Evolutionary conservation across 1,140 invertebrate species (phyloP).

Genomic region (Drosophila micromelanica): DNA sequence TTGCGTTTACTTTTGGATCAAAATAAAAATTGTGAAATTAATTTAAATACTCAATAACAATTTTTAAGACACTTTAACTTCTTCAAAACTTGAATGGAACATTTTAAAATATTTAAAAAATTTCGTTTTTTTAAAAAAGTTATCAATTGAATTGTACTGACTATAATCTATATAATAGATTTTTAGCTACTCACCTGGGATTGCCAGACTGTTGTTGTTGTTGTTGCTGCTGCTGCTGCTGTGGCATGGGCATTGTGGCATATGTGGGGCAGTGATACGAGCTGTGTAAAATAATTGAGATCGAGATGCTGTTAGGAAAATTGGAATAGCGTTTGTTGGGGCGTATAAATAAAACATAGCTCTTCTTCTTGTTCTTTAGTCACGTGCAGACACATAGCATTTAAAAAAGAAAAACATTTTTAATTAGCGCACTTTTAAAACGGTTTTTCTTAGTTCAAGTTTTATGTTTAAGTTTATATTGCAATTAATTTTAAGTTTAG

Average conservation of each 20-base stretch:
- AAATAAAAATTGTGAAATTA: no score
- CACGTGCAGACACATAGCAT: constrained; percentile 79
- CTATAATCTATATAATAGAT: no score
- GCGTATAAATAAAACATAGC: constrained; percentile 19
- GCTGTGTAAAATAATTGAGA: constrained; percentile 57
- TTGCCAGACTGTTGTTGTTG: constrained; percentile 61
- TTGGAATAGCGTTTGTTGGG: not conserved
- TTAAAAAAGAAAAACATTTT: constrained; percentile 29
- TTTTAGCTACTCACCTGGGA: constrained; percentile 53
- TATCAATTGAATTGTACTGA: no score
- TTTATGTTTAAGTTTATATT: constrained; percentile 21
- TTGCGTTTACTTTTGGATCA: no score
- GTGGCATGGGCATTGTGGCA: constrained; percentile 69
- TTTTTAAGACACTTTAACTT: no score
- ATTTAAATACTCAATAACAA: no score
- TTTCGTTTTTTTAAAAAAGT: no score
- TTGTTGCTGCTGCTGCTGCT: constrained; percentile 53
- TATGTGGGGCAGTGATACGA: constrained; percentile 81
- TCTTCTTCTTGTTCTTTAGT: constrained; percentile 45
- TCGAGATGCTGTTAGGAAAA: constrained; percentile 31
- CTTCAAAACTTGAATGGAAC: no score
- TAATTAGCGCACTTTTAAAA: constrained; percentile 52
- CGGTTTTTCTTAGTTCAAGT: constrained; percentile 6
- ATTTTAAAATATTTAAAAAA: no score
- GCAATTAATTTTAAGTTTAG: constrained; percentile 21